Conservation (phyloP, 2,113 vertebrate genomes). For the Euleptes europaea region DNA sequence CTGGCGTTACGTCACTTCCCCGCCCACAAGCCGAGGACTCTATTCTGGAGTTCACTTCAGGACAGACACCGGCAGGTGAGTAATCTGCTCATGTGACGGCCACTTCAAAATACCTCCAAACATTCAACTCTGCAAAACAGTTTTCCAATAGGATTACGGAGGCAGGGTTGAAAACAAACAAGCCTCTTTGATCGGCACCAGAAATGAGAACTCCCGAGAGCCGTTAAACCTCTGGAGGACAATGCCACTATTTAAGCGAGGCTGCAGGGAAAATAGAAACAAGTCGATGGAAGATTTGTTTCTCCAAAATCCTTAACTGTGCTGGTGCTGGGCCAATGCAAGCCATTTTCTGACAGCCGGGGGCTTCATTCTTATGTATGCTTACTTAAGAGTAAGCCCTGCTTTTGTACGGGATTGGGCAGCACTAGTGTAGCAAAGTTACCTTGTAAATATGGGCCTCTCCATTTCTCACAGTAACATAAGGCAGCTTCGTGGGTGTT, state of each 20-base stretch:
- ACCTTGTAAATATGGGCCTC: background rate
- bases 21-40: background rate
- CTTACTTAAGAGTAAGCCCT: no score
- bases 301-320: background rate
- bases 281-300: background rate
- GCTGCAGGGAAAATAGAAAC: slow-evolving; percentile 1
- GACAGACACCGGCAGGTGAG: slow-evolving; percentile 10
- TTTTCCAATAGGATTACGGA: slow-evolving; percentile 10
- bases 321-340: background rate
- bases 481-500: no score
- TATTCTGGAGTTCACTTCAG: slow-evolving; percentile 7
- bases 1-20: background rate
- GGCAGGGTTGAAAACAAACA: background rate
- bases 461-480: background rate
- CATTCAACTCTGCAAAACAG: background rate
- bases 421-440: background rate
- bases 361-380: background rate
- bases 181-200: background rate
- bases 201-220: background rate
- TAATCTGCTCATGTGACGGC: slow-evolving; percentile 18
- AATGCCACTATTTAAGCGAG: slow-evolving; percentile 8
- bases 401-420: background rate
- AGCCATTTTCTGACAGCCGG: background rate
- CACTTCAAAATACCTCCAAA: background rate
- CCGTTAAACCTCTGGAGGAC: background rate